These are phyloP conservation scores for Tachina fera DNA, from an alignment of 2,888 invertebrate species.

Conservation along the genomic window DNA sequence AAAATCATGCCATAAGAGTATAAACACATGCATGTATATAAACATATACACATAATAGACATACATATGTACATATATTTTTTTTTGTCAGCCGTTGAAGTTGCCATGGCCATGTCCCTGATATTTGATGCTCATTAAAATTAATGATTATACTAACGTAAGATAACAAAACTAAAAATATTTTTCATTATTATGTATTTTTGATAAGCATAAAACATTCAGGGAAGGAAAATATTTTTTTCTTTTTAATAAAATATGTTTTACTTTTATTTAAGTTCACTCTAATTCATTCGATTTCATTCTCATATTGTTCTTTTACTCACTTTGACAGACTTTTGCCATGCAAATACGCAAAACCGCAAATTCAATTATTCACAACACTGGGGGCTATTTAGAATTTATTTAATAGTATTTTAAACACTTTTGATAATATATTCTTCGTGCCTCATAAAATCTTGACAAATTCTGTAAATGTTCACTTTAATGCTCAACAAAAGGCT, in stretches of 20 bases:
- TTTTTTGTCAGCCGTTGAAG: no score
- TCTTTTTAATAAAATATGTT: background rate
- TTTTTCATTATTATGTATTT: no score
- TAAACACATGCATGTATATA: no score
- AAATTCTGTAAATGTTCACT: constrained; percentile 61
- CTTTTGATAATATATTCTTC: constrained; percentile 40
- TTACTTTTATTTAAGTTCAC: no score
- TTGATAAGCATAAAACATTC: no score
- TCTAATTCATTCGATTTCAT: background rate
- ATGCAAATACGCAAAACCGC: background rate
- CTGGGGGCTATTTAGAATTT: constrained; percentile 20
- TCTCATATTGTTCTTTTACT: background rate
- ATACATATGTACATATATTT: no score
- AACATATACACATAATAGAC: no score
- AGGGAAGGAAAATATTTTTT: no score
- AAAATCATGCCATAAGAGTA: no score
- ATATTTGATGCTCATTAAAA: no score
- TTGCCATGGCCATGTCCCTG: no score
- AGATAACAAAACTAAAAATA: background rate
- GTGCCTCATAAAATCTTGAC: constrained; percentile 61
- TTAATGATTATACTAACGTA: background rate
- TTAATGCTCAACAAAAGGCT: constrained; percentile 56
- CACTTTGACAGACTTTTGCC: background rate
- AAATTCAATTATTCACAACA: constrained; percentile 32
- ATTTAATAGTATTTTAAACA: constrained; percentile 60